A percentile compares a stretch with the other conserved stretches of the same genome.
Evolutionary conservation across 2,888 invertebrate genomes (phyloP).

Genomic region (Aphidius colemani): DNA sequence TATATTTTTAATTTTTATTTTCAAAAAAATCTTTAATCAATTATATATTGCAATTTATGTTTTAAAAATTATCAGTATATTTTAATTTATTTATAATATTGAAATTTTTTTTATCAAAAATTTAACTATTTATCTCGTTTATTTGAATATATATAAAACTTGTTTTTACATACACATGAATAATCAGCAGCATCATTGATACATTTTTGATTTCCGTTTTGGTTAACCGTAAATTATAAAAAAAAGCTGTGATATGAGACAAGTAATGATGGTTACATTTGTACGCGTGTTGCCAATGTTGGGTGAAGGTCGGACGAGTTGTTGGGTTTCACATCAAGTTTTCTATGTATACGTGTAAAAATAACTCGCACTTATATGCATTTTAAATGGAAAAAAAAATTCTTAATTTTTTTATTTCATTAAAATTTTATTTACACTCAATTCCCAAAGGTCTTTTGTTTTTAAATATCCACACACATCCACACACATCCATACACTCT

Average conservation of each 20-base stretch:
- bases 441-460: not conserved
- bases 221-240: constrained; percentile 58
- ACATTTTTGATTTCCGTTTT: constrained; percentile 50
- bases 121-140: too few species aligned
- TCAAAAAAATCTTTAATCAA: too few species aligned
- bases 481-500: not conserved
- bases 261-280: constrained; percentile 48
- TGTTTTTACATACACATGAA: too few species aligned
- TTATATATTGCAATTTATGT: too few species aligned
- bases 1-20: too few species aligned
- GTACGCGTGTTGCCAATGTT: constrained; percentile 30
- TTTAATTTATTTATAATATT: too few species aligned
- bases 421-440: not conserved
- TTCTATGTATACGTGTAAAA: too few species aligned
- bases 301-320: constrained; percentile 57
- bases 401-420: not conserved
- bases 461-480: not conserved
- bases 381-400: too few species aligned
- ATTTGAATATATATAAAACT: too few species aligned
- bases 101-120: too few species aligned
- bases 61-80: too few species aligned
- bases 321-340: not conserved
- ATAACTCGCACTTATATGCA: not conserved
- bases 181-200: too few species aligned
- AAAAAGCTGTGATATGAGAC: constrained; percentile 49